Base-by-base conservation (phyloP, 2,888 invertebrate genomes). In the Tanypteryx hageni region DNA sequence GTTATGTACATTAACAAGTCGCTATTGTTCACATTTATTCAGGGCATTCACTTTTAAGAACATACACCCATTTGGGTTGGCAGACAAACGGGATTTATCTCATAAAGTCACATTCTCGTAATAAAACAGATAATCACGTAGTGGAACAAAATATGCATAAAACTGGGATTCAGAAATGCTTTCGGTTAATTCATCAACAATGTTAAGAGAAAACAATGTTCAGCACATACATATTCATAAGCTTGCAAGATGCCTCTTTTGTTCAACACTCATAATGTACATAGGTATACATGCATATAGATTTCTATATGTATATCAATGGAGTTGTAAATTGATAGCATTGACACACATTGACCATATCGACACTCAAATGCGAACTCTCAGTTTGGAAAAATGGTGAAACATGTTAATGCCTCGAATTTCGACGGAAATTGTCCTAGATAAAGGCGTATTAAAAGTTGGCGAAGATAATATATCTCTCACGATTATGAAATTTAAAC, bases 1-100 rank as follows among this genome's bases (percentile, higher is more conserved):
- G 44, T 61, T 89, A 89, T 89, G 64, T 89, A 68, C 89, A 89
- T 10, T 44, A 44, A 27, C 76, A 76, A 44, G 31, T 68, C 61
- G 16, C 56, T 44, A 27, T 76, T 22, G 22, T 76, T 13, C 9
- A 27, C 22, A 64, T 89, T 89, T 44, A 44, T n/a, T 64, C 44
- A n/a, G 18, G 44, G 16, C 89, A 89, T 64, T 56, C 83, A 56
- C 61, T 61, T 64, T 64, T n/a, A 44, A 76, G 22, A 27, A 76
- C 13, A 22, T 18, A n/a, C 8, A 27, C 76, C 76, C 44, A 44
- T 44, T 44, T 44, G 44, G 3, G 44, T 44, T 44, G 44, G 0
- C 76, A 76, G 76, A 22, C 27, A 14, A 76, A 76, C 22, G 27
- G 27, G 14, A 76, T 76, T 27, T n/a, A 76, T 76, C 76, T 76